A percentile compares a stretch with the other conserved stretches of the same genome.
Conservation (phyloP, 2,113 vertebrate species). For the Psittacara wagleri region DNA sequence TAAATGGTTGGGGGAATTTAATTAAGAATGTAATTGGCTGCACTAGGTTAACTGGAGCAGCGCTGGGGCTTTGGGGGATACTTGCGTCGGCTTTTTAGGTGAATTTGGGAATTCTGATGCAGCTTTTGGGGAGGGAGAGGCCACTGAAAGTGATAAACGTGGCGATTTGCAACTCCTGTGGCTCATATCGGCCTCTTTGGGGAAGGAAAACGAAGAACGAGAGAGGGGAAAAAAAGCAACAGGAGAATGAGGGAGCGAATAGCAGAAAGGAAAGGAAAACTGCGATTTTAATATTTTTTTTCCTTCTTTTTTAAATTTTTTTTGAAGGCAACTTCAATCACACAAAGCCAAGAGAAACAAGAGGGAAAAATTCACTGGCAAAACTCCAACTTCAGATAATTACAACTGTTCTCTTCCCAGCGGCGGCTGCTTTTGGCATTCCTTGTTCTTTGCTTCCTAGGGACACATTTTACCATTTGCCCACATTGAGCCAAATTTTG, state of each 20-base stretch:
- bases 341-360: neutral
- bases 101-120: neutral
- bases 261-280: no score
- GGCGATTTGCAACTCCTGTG: neutral
- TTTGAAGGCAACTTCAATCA: neutral
- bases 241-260: neutral
- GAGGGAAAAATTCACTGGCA: neutral
- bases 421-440: neutral
- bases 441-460: neutral
- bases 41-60: neutral
- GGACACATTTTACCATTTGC: neutral
- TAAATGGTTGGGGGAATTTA: neutral
- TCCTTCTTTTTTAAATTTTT: neutral
- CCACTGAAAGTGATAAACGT: accelerated
- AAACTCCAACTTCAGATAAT: neutral
- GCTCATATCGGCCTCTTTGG: accelerated
- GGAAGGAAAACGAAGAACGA: neutral
- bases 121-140: neutral
- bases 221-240: neutral
- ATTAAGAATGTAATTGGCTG: neutral
- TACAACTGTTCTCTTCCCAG: neutral
- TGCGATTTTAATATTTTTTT: neutral
- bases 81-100: neutral
- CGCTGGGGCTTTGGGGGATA: neutral
- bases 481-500: neutral